phyloP scores from a whole-genome alignment of 2,113 vertebrate species.

The Phyllostomus hastatus region DNA sequence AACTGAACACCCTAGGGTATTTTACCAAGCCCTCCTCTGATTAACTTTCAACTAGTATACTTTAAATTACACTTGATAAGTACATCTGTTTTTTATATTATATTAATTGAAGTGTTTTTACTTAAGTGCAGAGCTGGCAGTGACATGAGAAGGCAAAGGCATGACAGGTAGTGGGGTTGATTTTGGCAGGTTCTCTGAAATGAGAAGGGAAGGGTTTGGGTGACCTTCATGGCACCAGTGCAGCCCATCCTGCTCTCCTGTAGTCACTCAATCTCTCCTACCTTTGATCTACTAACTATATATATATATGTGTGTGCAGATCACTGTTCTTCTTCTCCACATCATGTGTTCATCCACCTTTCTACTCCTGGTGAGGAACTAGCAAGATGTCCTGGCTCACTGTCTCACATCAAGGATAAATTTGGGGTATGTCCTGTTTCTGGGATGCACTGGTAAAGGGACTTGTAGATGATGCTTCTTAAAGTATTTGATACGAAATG shows the following conservation, averaged over 20 bases:
- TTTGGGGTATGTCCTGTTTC: not conserved
- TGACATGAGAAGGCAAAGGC: not conserved
- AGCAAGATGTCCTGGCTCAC: no score
- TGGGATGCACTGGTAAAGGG: not conserved
- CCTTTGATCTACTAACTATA: not conserved
- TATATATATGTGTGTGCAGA: not conserved
- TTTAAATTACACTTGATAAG: not conserved
- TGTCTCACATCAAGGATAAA: not conserved
- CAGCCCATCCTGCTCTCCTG: not conserved
- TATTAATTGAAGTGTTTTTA: not conserved
- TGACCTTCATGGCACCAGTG: not conserved
- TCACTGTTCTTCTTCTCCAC: not conserved
- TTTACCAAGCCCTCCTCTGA: not conserved
- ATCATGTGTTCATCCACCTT: not conserved
- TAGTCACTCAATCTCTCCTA: not conserved
- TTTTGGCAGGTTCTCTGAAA: not conserved
- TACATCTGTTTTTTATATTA: not conserved
- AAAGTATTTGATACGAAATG: not conserved
- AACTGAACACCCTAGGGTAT: not conserved
- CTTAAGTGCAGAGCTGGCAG: not conserved
- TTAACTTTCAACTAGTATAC: not conserved
- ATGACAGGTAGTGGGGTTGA: not conserved
- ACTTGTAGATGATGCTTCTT: not conserved
- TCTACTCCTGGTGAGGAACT: not conserved
- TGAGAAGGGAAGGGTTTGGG: not conserved